Evolutionary conservation across 1,140 invertebrate genomes (phyloP), one percentile per base, ranked within the genome.

Genomic region (Mylabris phalerata): DNA sequence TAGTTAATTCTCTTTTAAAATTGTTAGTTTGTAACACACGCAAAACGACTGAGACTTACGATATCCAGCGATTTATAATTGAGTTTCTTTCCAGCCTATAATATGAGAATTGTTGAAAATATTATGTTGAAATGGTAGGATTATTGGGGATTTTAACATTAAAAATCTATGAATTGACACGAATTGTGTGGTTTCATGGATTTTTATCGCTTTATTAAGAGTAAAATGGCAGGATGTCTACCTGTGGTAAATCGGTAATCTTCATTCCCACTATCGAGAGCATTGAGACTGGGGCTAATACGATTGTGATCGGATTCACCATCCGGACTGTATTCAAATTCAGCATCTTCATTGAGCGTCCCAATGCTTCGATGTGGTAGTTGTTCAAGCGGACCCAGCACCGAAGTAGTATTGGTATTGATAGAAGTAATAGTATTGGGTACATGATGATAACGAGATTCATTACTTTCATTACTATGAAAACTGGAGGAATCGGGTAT

Each of bases 401-500:
- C 51, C 25, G 59, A 45, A 10, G 47, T 49, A 9, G 68, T 78
- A 77, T 71, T 62, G 50, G 25, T 32, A 32, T 32, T 32, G 4
- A 7, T 32, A 32, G 32, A 4, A 32, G 32, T 32, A 32, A 7
- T 32, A 32, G 32, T 32, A 32, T 4, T 32, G 7, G 78, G 75
- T 67, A 80, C 61, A 69, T 81, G 80, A 69, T 79, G 77, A 72
- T 77, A 78, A 60, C 79, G 82, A 25, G 86, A 86, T 74, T 88
- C 86, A 73, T 93, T 92, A 68, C 88, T 92, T 73, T 93, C 89
- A 69, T 92, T 90, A 75, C 89, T 92, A 73, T 91, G 89, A 71
- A 89, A 85, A 74, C 88, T 90, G 46, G 90, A 92, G 25, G 91
- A 93, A 76, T 95, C 92, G 38, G 87, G 88, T 52, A 93, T 86